Evolutionary conservation across 2,888 invertebrate species (phyloP), one percentile per base, ranked within the genome.

Genomic region (Biston betularia): DNA sequence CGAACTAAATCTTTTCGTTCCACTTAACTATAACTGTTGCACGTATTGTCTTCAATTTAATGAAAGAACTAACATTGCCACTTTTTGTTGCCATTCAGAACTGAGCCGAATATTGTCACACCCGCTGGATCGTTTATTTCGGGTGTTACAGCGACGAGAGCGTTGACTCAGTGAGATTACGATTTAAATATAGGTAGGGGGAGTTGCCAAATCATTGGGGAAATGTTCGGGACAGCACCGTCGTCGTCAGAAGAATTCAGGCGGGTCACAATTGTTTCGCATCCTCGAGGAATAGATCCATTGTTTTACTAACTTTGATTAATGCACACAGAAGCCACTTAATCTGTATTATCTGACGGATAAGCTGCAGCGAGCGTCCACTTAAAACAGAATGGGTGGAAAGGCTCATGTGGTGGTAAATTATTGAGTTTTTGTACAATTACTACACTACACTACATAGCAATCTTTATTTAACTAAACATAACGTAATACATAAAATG

Each of bases 111-210:
- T 86, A 84, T 85, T 88, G 88, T 88, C 85, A 85, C 85, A 80
- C 85, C 83, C 81, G 76, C 81, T 80, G 84, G 81, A 86, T 85
- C 82, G 88, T 88, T 90, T 92, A 92, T 91, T 92, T 91, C 75
- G 79, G 85, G 89, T 87, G 85, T 87, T 79, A 88, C 83, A 88
- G 84, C 84, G 83, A 81, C 83, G 86, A 87, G 91, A 90, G 87
- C 93, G 91, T 92, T 93, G 93, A 92, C 92, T 92, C 92, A 91
- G 86, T 90, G 84, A 90, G 87, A 92, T 92, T 92, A 90, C 89
- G 86, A 89, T 92, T 93, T 93, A 93, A 92, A 92, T 91, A 90
- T 93, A 93, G 93, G 87, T 81, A 87, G 89, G 89, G 86, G 89
- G 87, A 88, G 87, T 85, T 93, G 93, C 93, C 93, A 93, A 93